A percentile compares a stretch with the other conserved stretches of the same genome.
These are phyloP conservation scores for Macrotus californicus DNA, from an alignment of 2,113 vertebrate species.

Conservation along the genomic window DNA sequence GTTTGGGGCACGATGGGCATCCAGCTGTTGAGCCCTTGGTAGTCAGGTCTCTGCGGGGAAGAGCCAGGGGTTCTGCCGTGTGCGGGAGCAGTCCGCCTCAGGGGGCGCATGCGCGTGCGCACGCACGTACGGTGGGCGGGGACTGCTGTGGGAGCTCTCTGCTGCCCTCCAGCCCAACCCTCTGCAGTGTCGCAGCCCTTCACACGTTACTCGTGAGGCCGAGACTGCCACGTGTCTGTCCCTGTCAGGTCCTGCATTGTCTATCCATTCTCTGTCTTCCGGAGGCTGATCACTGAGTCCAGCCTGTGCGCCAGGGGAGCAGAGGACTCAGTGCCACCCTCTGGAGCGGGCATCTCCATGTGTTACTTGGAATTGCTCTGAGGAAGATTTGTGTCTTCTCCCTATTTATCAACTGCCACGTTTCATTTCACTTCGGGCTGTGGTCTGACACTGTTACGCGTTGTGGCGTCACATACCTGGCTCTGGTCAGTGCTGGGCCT, in stretches of 20 bases:
- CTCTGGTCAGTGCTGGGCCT: not conserved
- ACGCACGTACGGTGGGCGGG: not conserved
- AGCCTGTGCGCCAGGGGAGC: not conserved
- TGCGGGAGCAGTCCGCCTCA: too few species aligned
- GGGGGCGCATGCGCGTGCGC: not conserved
- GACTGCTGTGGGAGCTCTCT: not conserved
- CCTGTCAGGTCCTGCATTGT: not conserved
- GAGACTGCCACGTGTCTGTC: not conserved
- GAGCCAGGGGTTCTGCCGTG: not conserved
- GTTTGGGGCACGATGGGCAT: not conserved
- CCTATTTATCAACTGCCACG: not conserved
- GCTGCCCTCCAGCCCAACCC: not conserved
- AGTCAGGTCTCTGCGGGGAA: not conserved
- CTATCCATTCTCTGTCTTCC: not conserved
- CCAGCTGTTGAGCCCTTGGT: not conserved
- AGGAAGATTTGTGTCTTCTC: not conserved
- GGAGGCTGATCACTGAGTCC: not conserved
- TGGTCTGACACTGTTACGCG: too few species aligned
- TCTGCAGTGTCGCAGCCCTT: not conserved
- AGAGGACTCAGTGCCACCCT: too few species aligned
- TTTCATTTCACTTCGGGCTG: not conserved
- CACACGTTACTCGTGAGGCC: not conserved
- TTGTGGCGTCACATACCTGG: not conserved
- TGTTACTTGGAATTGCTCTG: not conserved
- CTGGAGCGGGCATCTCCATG: fast-evolving